phyloP scores from a whole-genome alignment of 2,113 vertebrate genomes.

The Microtus montanus region DNA sequence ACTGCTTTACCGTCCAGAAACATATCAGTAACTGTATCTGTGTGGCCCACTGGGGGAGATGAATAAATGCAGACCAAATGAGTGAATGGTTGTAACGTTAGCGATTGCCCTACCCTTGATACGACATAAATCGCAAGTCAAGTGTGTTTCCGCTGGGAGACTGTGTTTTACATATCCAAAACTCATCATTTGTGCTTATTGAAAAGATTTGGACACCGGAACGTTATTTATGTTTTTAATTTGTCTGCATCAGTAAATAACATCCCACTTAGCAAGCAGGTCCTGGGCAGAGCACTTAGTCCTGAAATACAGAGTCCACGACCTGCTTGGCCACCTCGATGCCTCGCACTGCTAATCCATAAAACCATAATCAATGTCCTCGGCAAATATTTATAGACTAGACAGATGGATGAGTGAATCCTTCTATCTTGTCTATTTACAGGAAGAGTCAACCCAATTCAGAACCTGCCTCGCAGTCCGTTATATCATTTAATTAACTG shows the following conservation, averaged over 20 bases:
- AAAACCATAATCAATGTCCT: slow-evolving; percentile 66
- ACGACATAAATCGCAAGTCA: slow-evolving; percentile 79
- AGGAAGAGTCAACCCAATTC: slow-evolving; percentile 50
- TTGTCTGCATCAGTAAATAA: slow-evolving; percentile 84
- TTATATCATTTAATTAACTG: slow-evolving; percentile 61
- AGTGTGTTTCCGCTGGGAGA: slow-evolving; percentile 73
- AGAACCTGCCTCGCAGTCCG: slow-evolving; percentile 44
- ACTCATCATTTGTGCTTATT: slow-evolving; percentile 85
- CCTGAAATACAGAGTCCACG: slow-evolving; percentile 61
- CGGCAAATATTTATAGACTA: slow-evolving; percentile 68
- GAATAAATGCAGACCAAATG: slow-evolving; percentile 43
- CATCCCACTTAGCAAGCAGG: slow-evolving; percentile 58
- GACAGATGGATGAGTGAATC: slow-evolving; percentile 37
- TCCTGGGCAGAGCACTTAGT: slow-evolving; percentile 53
- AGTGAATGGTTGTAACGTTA: slow-evolving; percentile 58
- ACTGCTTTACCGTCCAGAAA: slow-evolving; percentile 2
- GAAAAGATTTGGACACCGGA: slow-evolving; percentile 82
- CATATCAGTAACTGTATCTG: slow-evolving; percentile 37
- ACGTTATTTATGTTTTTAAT: slow-evolving; percentile 87
- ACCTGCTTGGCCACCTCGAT: slow-evolving; percentile 51
- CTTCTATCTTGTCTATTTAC: slow-evolving; percentile 61
- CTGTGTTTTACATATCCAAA: slow-evolving; percentile 85
- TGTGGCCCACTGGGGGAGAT: not conserved
- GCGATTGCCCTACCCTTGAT: slow-evolving; percentile 36
- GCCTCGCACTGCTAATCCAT: slow-evolving; percentile 42